Evolutionary conservation across 2,113 vertebrate species (phyloP), one percentile per base, ranked within the genome.

Genomic region (Osmerus mordax): DNA sequence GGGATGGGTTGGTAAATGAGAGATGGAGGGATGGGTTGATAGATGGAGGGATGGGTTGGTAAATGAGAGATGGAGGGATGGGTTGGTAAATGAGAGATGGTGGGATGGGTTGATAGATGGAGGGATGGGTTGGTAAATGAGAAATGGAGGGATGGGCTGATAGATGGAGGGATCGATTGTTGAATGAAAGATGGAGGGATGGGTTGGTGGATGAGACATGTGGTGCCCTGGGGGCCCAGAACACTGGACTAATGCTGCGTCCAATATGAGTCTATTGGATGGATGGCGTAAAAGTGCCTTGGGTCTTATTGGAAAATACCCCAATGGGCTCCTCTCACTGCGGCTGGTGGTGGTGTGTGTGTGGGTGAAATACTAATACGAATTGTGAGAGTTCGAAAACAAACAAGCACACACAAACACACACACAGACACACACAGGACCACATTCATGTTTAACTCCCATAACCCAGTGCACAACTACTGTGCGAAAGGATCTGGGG

Each of bases 291-390:
- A 74, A 69, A 63, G 53, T 69, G 47, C 55, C 66, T 8, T 69
- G 55, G 74, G 71, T 75, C 55, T 79, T 77, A 66, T 74, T 65
- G 73, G 75, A 32, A 83, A 84, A 83, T 66, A 65, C 71, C 74
- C 80, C 62, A 36, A 66, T 74, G 58, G 69, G 78, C 70, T 58
- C 16, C n/a, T 13, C 19, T 0, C 8, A 53, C 70, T 65, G n/a
- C 70, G 64, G 69, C 19, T 65, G 36, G 72, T 62, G 41, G 54
- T 62, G 13, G 76, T 69, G 18, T 23, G 69, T 56, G 81, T 71
- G 63, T 23, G 41, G 59, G 56, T 69, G 56, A 80, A 80, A 80
- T 75, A 63, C 19, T 67, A 73, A 68, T 69, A 68, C n/a, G 76
- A 60, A 78, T 41, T 73, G 9, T 47, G 63, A 63, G 70, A 21